Percentiles rank a stretch among this genome's conserved stretches.
phyloP scores from a whole-genome alignment of 2,113 vertebrate genomes.

The Columba janthina region DNA sequence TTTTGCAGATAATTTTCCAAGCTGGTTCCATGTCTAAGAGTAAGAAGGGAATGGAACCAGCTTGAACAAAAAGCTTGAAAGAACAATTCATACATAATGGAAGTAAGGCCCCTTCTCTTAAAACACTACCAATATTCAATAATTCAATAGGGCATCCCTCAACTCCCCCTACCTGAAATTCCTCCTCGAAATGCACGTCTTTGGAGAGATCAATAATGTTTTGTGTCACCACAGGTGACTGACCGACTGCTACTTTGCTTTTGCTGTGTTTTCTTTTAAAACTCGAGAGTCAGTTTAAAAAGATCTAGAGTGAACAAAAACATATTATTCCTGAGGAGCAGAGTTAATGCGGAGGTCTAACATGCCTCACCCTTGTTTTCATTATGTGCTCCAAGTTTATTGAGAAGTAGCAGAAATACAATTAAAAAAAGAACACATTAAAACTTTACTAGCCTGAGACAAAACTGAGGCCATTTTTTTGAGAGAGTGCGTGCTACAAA shows the following conservation, averaged over 20 bases:
- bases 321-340: accelerated
- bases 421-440: background rate
- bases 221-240: background rate
- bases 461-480: background rate
- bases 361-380: background rate
- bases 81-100: background rate
- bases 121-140: no score
- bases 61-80: background rate
- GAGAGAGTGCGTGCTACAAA: background rate
- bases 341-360: background rate
- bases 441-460: background rate
- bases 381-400: background rate
- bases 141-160: background rate
- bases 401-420: background rate
- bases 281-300: background rate
- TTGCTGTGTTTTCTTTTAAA: background rate
- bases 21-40: background rate
- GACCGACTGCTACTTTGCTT: background rate
- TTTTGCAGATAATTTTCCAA: background rate
- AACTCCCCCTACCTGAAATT: background rate
- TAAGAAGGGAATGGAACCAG: background rate
- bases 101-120: background rate
- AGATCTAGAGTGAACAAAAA: background rate
- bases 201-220: background rate
- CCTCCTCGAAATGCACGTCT: background rate